A percentile compares a stretch with the other conserved stretches of the same genome.
phyloP scores from a whole-genome alignment of 2,113 vertebrate genomes.

The Cairina moschata region DNA sequence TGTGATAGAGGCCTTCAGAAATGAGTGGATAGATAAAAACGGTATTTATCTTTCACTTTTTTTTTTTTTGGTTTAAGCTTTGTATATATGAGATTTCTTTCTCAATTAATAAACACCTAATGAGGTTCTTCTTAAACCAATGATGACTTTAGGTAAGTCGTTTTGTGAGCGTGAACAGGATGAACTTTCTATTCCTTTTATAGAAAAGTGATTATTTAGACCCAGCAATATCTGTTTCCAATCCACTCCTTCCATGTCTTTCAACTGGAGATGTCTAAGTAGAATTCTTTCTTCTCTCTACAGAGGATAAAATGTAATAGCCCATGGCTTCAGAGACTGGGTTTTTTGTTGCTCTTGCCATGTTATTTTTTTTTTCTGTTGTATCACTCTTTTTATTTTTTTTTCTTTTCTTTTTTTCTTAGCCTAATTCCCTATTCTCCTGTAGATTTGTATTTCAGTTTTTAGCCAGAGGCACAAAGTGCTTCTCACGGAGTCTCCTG shows the following conservation, averaged over 20 bases:
- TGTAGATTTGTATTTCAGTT: constrained; percentile 38
- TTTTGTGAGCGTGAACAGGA: background rate
- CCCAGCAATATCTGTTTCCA: background rate
- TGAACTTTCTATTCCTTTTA: background rate
- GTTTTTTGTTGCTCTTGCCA: constrained; percentile 13
- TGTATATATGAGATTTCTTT: background rate
- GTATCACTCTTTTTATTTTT: background rate
- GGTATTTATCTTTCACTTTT: background rate
- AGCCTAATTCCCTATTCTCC: constrained; percentile 38
- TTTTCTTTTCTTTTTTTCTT: background rate
- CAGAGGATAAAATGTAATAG: background rate
- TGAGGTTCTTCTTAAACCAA: background rate
- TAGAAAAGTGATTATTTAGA: background rate
- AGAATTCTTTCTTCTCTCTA: background rate
- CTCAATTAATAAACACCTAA: background rate
- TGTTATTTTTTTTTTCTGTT: background rate
- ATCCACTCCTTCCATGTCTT: background rate
- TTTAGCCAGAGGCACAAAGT: constrained; percentile 48
- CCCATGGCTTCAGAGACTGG: background rate
- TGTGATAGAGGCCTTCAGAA: background rate
- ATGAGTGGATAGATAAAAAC: background rate
- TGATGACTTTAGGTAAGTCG: background rate
- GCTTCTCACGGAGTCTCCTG: constrained; percentile 34
- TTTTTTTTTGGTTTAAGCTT: background rate
- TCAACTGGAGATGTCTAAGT: background rate